A percentile compares a stretch with the other conserved stretches of the same genome.
phyloP scores from a whole-genome alignment of 2,113 vertebrate genomes.

The Crotophaga sulcirostris region DNA sequence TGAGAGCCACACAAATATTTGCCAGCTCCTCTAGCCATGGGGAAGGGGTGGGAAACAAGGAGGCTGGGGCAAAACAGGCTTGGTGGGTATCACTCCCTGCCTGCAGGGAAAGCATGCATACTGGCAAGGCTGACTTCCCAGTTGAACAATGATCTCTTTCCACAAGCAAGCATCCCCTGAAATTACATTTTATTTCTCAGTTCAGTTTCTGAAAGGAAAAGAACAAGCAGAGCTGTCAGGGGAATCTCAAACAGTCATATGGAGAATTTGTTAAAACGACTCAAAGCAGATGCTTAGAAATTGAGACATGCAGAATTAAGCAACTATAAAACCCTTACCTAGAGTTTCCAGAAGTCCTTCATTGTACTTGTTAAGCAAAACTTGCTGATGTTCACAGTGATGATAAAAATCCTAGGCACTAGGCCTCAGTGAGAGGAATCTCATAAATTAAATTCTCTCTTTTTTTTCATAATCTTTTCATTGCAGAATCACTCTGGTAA shows the following conservation, averaged over 20 bases:
- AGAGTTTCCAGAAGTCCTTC: neutral
- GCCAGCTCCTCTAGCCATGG: neutral
- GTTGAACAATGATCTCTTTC: neutral
- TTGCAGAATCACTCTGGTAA: neutral
- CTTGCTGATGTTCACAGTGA: neutral
- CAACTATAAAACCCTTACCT: neutral
- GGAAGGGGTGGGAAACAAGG: neutral
- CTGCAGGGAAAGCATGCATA: neutral
- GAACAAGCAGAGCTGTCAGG: neutral
- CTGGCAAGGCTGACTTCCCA: neutral
- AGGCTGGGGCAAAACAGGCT: neutral
- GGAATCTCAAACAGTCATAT: neutral
- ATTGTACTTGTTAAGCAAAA: neutral
- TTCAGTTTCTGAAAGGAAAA: neutral
- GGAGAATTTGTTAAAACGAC: neutral
- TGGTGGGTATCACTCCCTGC: neutral
- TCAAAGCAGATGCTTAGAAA: neutral
- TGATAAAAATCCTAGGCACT: neutral
- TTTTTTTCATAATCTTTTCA: neutral
- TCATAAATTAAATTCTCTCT: neutral
- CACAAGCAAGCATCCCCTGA: neutral
- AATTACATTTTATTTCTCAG: neutral
- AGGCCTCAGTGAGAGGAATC: neutral
- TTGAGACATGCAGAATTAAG: neutral
- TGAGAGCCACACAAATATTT: neutral